phyloP scores from a whole-genome alignment of 2,888 invertebrate genomes.

The Eulithis testata region DNA sequence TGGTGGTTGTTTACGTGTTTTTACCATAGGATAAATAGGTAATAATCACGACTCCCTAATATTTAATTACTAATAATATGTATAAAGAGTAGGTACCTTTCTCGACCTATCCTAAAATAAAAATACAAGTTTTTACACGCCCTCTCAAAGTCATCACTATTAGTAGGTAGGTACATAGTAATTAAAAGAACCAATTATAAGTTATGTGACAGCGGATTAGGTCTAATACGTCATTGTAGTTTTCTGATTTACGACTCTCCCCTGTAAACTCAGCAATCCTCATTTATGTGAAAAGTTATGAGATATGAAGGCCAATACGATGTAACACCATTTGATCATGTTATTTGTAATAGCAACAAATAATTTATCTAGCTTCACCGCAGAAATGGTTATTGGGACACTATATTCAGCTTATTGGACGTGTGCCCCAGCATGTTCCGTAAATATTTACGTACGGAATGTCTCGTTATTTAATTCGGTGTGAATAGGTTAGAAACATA shows the following conservation, averaged over 20 bases:
- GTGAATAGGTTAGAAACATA: conserved; percentile 1
- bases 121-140: too few relatives aligned
- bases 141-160: too few relatives aligned
- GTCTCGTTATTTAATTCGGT: conserved; percentile 17
- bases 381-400: conserved; percentile 50
- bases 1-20: not conserved
- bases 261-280: conserved; percentile 24
- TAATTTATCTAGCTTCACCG: conserved; percentile 44
- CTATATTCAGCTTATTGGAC: conserved; percentile 50
- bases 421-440: conserved; percentile 35
- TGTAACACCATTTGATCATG: conserved; percentile 42
- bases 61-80: too few relatives aligned
- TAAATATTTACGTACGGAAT: conserved; percentile 26
- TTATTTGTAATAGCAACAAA: conserved; percentile 32
- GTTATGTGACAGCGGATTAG: too few relatives aligned
- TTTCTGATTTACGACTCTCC: too few relatives aligned
- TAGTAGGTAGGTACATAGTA: too few relatives aligned
- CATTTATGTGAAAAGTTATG: conserved; percentile 41
- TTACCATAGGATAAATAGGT: conserved; percentile 11
- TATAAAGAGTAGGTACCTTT: too few relatives aligned
- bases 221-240: too few relatives aligned
- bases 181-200: too few relatives aligned
- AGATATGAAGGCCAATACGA: conserved; percentile 41
- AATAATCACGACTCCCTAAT: too few relatives aligned
- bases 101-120: too few relatives aligned